Base-by-base conservation (phyloP, 2,888 invertebrate species). In the Lampropteryx suffumata region DNA sequence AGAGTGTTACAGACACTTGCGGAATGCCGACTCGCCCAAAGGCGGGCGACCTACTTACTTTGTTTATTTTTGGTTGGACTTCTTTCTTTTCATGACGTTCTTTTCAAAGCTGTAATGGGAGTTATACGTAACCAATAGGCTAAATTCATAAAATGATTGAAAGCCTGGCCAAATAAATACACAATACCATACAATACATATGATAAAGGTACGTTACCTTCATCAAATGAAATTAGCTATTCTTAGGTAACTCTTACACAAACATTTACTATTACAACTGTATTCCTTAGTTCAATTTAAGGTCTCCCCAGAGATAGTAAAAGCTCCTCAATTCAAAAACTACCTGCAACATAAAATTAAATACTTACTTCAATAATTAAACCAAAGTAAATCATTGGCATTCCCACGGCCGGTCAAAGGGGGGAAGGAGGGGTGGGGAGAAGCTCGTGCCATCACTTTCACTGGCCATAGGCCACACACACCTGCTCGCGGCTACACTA, bases 391-490 rank as follows among this genome's bases (percentile, higher is more conserved):
- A 47, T 40, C 24, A 28, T 47, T 24, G 14, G 10, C 10, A 46
- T 48, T 42, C 48, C 48, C 48, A 42, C 50, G 37, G 29, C 34
- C 28, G 44, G 33, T 17, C 33, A 40, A 3, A 34, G 39, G 10
- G 37, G 33, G 33, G 33, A 11, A n/a, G 21, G 29, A n/a, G n/a
- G n/a, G n/a, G n/a, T n/a, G n/a, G 26, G 26, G 41, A 6, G 47
- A 10, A 21, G 30, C 45, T 26, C 29, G 40, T 55, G 55, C 43
- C 50, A 44, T 55, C 55, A 55, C 55, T 55, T 55, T 55, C 55
- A 55, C 55, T 47, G 35, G 28, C 35, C 41, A 28, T 46, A 46
- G 36, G 37, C 45, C 40, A 46, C 51, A 41, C 40, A 46, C 51
- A 41, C 44, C 50, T 50, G 50, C 44, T 10, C 6, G 8, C 17